A percentile compares a stretch with the other conserved stretches of the same genome.
These are phyloP conservation scores for Piaya cayana DNA, from an alignment of 2,113 vertebrate genomes.

Conservation along the genomic window DNA sequence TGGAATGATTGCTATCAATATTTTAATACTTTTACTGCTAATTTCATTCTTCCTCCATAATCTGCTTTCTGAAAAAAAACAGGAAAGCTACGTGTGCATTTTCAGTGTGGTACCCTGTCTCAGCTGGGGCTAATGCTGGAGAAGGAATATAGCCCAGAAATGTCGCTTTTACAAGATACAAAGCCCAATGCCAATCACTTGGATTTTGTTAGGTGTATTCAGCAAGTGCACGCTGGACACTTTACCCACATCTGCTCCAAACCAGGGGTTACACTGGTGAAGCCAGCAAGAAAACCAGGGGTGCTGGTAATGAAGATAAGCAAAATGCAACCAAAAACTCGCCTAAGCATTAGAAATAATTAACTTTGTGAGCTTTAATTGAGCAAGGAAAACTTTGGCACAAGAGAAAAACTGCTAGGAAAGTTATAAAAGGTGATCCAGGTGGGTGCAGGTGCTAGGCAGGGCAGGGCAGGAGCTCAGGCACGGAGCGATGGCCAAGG, in stretches of 20 bases:
- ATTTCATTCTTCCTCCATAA: constrained; percentile 73
- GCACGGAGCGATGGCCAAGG: background rate
- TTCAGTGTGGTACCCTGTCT: background rate
- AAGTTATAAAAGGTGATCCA: background rate
- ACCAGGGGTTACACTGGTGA: background rate
- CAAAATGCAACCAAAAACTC: background rate
- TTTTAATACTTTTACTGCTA: constrained; percentile 83
- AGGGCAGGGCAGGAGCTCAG: background rate
- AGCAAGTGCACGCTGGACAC: background rate
- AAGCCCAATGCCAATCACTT: accelerated
- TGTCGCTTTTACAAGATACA: background rate
- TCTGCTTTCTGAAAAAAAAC: constrained; percentile 58
- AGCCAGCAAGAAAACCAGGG: background rate
- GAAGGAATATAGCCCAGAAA: background rate
- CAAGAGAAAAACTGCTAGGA: background rate
- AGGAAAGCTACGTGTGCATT: constrained; percentile 52
- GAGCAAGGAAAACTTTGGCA: background rate
- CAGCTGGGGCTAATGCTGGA: background rate
- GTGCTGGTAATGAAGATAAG: background rate
- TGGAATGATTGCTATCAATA: constrained; percentile 91
- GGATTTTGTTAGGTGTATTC: background rate
- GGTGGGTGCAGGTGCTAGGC: background rate
- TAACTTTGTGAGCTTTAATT: background rate
- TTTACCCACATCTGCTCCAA: background rate
- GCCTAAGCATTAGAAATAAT: background rate